Conservation (phyloP, 2,888 invertebrate species). For the Tridacna crocea region DNA sequence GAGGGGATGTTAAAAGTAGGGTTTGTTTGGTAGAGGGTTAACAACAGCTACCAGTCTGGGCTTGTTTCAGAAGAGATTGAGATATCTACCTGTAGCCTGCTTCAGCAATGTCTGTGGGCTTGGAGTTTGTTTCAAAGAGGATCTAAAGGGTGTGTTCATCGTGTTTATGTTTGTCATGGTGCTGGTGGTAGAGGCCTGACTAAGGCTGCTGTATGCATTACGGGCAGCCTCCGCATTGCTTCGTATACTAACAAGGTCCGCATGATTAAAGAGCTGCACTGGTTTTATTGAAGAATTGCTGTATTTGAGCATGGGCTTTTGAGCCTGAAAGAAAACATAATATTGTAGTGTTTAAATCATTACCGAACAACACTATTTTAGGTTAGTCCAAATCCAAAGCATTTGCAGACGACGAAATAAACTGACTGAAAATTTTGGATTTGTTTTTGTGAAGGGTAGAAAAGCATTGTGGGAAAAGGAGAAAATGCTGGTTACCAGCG, state of each 20-base stretch:
- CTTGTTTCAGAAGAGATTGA: neutral
- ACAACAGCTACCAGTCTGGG: neutral
- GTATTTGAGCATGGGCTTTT: conserved; percentile 77
- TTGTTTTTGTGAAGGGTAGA: too few relatives aligned
- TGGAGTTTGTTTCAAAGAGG: conserved; percentile 55
- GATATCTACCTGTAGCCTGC: conserved; percentile 35
- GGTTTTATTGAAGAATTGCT: conserved; percentile 71
- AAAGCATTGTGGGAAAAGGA: too few relatives aligned
- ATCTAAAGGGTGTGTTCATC: conserved; percentile 62
- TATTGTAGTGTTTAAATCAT: neutral
- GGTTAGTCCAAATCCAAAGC: too few relatives aligned
- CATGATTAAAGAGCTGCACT: conserved; percentile 70
- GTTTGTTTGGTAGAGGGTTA: neutral
- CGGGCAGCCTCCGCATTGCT: conserved; percentile 62
- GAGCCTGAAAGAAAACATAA: conserved; percentile 56
- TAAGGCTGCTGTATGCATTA: conserved; percentile 65
- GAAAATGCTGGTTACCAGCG: too few relatives aligned
- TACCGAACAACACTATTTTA: too few relatives aligned
- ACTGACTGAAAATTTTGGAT: too few relatives aligned
- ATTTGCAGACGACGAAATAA: too few relatives aligned
- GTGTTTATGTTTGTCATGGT: conserved; percentile 34
- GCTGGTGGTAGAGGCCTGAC: conserved; percentile 58
- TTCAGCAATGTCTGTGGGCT: conserved; percentile 50
- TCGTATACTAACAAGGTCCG: conserved; percentile 62
- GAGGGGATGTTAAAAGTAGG: neutral